Evolutionary conservation across 2,797 vertebrate species (phyloP).

Genomic region (Hypotaenidia okinawae): DNA sequence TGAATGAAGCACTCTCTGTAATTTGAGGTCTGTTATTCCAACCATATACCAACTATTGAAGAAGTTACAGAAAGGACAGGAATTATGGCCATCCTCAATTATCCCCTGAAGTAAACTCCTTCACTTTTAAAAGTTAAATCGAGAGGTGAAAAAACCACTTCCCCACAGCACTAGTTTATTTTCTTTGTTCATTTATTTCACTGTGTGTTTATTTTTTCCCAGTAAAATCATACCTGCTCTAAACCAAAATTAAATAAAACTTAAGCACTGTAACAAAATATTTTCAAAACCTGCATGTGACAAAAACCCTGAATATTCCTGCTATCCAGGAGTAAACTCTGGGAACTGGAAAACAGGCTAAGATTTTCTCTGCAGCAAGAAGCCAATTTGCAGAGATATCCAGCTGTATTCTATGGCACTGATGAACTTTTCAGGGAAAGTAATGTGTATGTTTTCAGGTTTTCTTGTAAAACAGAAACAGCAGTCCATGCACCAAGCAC

Average conservation of each 20-base stretch:
- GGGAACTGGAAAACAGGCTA: not conserved
- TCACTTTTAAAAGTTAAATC: not conserved
- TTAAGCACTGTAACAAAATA: not conserved
- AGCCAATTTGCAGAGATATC: not conserved
- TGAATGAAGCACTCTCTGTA: not conserved
- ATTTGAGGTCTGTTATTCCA: not conserved
- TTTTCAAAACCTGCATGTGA: not conserved
- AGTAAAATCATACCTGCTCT: not conserved
- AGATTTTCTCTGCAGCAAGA: not conserved
- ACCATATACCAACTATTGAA: not conserved
- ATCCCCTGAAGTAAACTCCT: not conserved
- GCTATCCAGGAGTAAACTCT: not conserved
- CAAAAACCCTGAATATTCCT: not conserved
- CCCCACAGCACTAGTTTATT: not conserved
- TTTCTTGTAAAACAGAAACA: not conserved
- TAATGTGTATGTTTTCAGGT: not conserved
- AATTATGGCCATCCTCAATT: not conserved
- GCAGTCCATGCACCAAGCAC: not conserved
- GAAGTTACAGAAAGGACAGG: not conserved
- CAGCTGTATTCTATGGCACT: not conserved
- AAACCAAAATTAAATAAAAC: not conserved
- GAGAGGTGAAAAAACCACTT: not conserved
- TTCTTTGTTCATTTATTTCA: not conserved
- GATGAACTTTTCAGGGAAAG: not conserved
- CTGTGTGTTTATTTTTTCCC: rapidly evolving